These are phyloP conservation scores for Luffia ferchaultella DNA, from an alignment of 2,888 invertebrate species.

Conservation along the genomic window DNA sequence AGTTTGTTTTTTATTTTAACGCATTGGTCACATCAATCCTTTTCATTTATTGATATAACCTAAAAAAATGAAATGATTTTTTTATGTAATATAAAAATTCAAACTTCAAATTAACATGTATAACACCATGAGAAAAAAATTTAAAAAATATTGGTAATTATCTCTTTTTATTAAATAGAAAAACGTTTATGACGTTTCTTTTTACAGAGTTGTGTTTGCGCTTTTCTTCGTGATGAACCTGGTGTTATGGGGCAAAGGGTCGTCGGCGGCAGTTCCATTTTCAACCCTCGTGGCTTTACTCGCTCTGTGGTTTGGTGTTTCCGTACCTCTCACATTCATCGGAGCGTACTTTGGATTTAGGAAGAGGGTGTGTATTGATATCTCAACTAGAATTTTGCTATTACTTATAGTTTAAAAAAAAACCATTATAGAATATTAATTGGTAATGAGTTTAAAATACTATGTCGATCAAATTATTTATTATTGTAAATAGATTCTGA, in stretches of 20 bases:
- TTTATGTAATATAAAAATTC: too few relatives aligned
- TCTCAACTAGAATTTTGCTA: slow-evolving; percentile 7
- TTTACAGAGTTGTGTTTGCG: slow-evolving; percentile 88
- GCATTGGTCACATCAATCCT: too few relatives aligned
- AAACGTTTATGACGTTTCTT: not conserved
- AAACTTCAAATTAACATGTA: too few relatives aligned
- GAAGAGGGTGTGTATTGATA: slow-evolving; percentile 76
- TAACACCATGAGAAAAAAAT: not conserved
- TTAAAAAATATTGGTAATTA: not conserved
- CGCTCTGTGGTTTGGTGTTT: slow-evolving; percentile 98
- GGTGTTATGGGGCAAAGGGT: slow-evolving; percentile 94
- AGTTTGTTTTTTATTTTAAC: too few relatives aligned
- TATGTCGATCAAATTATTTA: too few relatives aligned
- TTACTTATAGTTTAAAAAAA: too few relatives aligned
- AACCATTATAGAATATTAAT: too few relatives aligned
- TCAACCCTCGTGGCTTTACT: slow-evolving; percentile 93
- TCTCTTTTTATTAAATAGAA: not conserved
- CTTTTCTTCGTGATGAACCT: slow-evolving; percentile 97
- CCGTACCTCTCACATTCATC: slow-evolving; percentile 96
- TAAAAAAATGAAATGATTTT: too few relatives aligned
- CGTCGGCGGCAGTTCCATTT: slow-evolving; percentile 97
- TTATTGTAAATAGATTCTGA: too few relatives aligned
- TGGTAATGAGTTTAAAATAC: too few relatives aligned
- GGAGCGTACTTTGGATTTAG: slow-evolving; percentile 99
- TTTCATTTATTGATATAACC: too few relatives aligned